Percentiles rank a stretch among this genome's conserved stretches.
phyloP scores from a whole-genome alignment of 2,797 vertebrate genomes.

The Hylomyscus alleni region DNA sequence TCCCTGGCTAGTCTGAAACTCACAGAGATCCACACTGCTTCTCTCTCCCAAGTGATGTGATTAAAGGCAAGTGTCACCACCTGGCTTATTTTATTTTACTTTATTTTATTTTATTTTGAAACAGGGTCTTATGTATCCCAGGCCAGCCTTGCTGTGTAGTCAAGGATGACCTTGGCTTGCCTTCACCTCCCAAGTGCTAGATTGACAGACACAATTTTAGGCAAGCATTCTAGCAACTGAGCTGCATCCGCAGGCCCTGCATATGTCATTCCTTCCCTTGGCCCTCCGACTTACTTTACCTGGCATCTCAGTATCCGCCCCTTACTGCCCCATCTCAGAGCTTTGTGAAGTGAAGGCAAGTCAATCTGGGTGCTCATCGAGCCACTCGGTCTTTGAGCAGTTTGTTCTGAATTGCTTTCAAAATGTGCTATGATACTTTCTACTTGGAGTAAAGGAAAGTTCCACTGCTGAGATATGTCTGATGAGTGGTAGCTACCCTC shows the following conservation, averaged over 20 bases:
- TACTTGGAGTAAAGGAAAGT: not conserved
- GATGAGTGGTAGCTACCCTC: not conserved
- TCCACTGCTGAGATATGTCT: not conserved
- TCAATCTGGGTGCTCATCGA: not conserved
- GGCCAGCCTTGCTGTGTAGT: not conserved
- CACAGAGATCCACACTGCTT: not conserved
- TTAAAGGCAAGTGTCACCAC: not conserved
- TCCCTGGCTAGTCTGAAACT: not conserved
- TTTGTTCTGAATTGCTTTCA: not conserved
- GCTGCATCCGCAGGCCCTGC: not conserved
- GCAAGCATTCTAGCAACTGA: not conserved
- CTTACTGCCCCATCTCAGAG: not conserved
- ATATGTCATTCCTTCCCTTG: not conserved
- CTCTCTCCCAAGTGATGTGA: not conserved
- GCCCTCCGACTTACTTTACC: not conserved
- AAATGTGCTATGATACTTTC: not conserved
- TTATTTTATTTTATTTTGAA: conserved; percentile 12
- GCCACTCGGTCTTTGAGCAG: not conserved
- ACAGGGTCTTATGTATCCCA: not conserved
- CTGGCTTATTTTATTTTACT: not conserved
- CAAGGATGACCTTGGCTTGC: not conserved
- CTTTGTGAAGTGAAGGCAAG: not conserved
- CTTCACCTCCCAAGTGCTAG: not conserved
- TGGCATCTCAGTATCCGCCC: conserved; percentile 6
- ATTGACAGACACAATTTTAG: not conserved